Conservation (phyloP, 2,888 invertebrate genomes). For the Phaonia tiefii region DNA sequence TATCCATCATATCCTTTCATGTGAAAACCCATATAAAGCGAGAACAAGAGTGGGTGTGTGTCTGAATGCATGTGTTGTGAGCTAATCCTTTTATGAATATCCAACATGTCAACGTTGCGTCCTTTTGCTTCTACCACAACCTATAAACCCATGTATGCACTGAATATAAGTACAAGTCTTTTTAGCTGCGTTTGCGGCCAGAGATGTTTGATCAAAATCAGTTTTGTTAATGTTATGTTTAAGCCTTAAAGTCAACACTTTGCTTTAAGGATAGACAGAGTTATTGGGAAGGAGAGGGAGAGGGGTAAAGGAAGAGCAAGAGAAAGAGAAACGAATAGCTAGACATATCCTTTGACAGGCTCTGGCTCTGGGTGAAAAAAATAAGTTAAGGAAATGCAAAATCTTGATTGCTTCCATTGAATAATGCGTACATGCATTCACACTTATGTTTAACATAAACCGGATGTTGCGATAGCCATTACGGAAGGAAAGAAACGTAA, state of each 20-base stretch:
- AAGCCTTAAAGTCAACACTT: slow-evolving; percentile 41
- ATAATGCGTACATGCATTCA: slow-evolving; percentile 36
- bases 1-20: too few species aligned
- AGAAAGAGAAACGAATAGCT: too few species aligned
- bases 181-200: slow-evolving; percentile 7
- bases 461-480: slow-evolving; percentile 59
- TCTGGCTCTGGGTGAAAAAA: not conserved
- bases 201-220: slow-evolving; percentile 38
- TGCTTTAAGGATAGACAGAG: too few species aligned
- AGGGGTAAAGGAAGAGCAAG: too few species aligned
- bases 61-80: not conserved
- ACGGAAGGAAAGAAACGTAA: slow-evolving; percentile 54
- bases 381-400: slow-evolving; percentile 27
- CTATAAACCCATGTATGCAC: too few species aligned
- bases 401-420: slow-evolving; percentile 19
- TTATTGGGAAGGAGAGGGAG: not conserved
- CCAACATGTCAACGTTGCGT: not conserved
- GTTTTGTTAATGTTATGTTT: slow-evolving; percentile 31
- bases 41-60: not conserved
- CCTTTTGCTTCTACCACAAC: slow-evolving; percentile 10
- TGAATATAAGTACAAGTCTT: too few species aligned
- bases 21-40: not conserved
- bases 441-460: slow-evolving; percentile 63
- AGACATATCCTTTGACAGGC: too few species aligned
- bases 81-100: slow-evolving; percentile 9